Evolutionary conservation across 2,113 vertebrate species (phyloP).

Genomic region (Catharus fuscescens): DNA sequence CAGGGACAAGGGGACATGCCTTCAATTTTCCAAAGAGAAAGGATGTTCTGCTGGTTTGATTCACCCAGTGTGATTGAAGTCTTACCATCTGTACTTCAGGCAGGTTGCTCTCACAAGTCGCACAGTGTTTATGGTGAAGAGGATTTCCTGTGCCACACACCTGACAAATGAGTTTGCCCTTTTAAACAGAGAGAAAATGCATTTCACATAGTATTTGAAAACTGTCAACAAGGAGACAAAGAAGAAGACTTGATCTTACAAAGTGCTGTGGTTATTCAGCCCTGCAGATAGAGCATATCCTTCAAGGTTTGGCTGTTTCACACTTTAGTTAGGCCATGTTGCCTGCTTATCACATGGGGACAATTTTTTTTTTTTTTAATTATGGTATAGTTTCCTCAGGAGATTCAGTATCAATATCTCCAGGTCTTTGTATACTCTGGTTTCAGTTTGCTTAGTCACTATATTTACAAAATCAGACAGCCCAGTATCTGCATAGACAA

Average conservation of each 20-base stretch:
- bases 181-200: conserved; percentile 52
- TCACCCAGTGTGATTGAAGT: background rate
- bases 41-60: background rate
- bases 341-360: background rate
- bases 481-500: background rate
- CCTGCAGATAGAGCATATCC: background rate
- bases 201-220: background rate
- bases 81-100: conserved; percentile 74
- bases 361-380: background rate
- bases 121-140: conserved; percentile 78
- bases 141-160: conserved; percentile 86
- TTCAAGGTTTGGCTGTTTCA: background rate
- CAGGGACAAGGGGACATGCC: background rate
- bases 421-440: background rate
- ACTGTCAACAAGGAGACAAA: background rate
- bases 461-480: background rate
- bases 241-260: background rate
- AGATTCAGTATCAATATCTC: background rate
- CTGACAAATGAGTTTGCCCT: conserved; percentile 82
- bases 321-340: background rate
- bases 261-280: background rate
- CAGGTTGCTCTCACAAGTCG: conserved; percentile 81
- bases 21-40: background rate
- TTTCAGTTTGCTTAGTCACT: background rate
- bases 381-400: background rate